Evolutionary conservation across 2,113 vertebrate genomes (phyloP).

Genomic region (sheep (Ovis aries)): ARS-UI_Ramb_v3.0 NC_056073.1:38145001-38145500

Average conservation of each 20-base stretch:
- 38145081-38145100: conserved; percentile 33
- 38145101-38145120: conserved; percentile 41
- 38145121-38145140: conserved; percentile 48
- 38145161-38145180: conserved; percentile 23
- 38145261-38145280: neutral
- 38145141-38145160: conserved; percentile 38
- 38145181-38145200: conserved; percentile 11
- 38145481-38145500: neutral
- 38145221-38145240: neutral
- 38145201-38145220: neutral
- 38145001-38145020: neutral
- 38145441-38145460: neutral
- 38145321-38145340: neutral
- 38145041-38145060: neutral
- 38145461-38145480: neutral
- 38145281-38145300: neutral
- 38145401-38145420: neutral
- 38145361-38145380: neutral
- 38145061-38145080: conserved; percentile 19
- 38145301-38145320: conserved; percentile 21
- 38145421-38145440: neutral
- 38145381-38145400: neutral
- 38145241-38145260: conserved; percentile 7
- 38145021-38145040: neutral
- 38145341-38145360: neutral